Percentiles rank a stretch among this genome's conserved stretches.
These are phyloP conservation scores for Pocillopora verrucosa DNA, from an alignment of 64 coral and sea anemone genomes.

Conservation along the genomic window DNA sequence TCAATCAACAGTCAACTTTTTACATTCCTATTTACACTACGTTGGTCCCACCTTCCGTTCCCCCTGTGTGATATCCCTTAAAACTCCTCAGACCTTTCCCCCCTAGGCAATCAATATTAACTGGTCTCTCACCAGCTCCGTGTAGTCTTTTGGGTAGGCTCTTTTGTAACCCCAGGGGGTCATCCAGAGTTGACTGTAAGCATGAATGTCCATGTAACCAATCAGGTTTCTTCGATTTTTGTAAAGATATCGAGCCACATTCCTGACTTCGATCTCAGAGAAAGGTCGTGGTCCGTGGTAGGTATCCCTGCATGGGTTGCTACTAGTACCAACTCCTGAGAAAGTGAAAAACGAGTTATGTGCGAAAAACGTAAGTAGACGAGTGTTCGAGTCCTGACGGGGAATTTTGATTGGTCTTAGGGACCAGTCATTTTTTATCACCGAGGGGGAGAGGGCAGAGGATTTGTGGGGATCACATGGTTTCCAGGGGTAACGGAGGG, in stretches of 20 bases:
- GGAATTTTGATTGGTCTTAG: no score
- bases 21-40: no score
- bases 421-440: no score
- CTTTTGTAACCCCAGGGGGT: conserved; percentile 76
- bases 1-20: no score
- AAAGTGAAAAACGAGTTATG: not conserved
- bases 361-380: no score
- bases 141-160: conserved; percentile 46
- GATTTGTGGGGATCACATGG: no score
- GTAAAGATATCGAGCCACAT: conserved; percentile 75
- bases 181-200: conserved; percentile 92
- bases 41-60: no score
- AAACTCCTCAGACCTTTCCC: no score
- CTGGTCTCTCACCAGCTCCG: conserved; percentile 39
- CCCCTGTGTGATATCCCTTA: not conserved
- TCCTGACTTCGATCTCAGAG: conserved; percentile 71
- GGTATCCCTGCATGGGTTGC: conserved; percentile 44
- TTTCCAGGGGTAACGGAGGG: no score
- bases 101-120: not conserved
- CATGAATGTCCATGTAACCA: conserved; percentile 96
- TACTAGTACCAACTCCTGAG: conserved; percentile 74
- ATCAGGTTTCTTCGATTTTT: conserved; percentile 53
- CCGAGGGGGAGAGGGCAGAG: no score
- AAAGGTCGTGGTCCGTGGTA: conserved; percentile 77
- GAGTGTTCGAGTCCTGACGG: no score